Conservation (phyloP, 1,140 invertebrate genomes). For the Leptopilina clavipes region DNA sequence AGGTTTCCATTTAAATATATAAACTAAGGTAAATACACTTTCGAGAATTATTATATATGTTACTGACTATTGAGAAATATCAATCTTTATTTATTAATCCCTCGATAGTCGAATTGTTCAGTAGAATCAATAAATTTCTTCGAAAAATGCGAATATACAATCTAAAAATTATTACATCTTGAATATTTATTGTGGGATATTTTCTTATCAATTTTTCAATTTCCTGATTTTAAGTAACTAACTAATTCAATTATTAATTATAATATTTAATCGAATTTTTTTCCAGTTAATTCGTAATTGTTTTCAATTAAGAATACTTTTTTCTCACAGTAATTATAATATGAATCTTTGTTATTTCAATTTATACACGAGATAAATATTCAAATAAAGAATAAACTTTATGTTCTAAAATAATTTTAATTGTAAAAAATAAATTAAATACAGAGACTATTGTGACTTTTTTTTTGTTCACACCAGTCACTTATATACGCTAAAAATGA, state of each 20-base stretch:
- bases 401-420: background rate
- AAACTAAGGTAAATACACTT: background rate
- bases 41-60: background rate
- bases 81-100: background rate
- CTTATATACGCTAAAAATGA: background rate
- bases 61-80: background rate
- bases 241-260: background rate
- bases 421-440: constrained; percentile 18
- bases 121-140: constrained; percentile 6
- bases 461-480: background rate
- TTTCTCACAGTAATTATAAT: no score
- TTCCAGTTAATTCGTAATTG: no score
- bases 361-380: no score
- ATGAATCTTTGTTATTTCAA: no score
- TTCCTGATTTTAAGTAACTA: background rate
- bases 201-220: background rate
- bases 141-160: background rate
- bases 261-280: no score
- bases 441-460: constrained; percentile 10
- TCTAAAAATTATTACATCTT: background rate
- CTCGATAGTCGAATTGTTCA: background rate
- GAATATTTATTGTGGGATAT: no score
- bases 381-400: background rate
- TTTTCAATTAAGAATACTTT: no score
- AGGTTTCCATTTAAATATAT: background rate